Conservation (phyloP, 2,797 vertebrate species). For the Hyperoplus immaculatus region DNA sequence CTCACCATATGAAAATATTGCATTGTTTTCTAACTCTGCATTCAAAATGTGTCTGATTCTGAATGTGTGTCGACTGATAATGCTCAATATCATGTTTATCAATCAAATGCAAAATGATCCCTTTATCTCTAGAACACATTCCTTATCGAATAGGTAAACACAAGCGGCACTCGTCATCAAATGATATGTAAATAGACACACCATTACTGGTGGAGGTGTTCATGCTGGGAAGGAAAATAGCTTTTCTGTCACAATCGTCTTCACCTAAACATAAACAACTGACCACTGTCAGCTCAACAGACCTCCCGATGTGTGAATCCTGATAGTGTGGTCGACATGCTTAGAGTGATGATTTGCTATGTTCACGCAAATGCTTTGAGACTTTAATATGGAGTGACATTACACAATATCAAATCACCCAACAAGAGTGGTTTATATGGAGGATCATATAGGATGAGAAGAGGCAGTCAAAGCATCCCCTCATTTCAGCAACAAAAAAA, state of each 20-base stretch:
- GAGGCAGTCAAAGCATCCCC: background rate
- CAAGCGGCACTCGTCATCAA: slow-evolving; percentile 2
- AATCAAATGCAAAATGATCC: slow-evolving; percentile 10
- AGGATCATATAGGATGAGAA: background rate
- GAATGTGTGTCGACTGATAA: background rate
- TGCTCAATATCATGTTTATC: slow-evolving; percentile 24
- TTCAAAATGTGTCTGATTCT: slow-evolving; percentile 1
- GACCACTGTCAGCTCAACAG: slow-evolving; percentile 14
- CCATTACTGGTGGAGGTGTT: slow-evolving; percentile 9
- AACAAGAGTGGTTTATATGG: slow-evolving; percentile 3
- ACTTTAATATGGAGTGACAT: slow-evolving; percentile 21
- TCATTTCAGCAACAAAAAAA: background rate
- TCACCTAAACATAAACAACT: background rate
- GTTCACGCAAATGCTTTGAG: slow-evolving; percentile 8
- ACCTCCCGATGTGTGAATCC: slow-evolving; percentile 12
- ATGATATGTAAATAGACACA: slow-evolving; percentile 25
- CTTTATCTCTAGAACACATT: background rate
- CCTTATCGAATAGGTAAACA: slow-evolving; percentile 22
- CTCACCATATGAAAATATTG: background rate
- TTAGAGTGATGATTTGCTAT: slow-evolving; percentile 19
- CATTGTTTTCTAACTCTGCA: background rate
- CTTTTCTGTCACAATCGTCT: slow-evolving; percentile 21
- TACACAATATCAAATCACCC: background rate
- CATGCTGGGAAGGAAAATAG: slow-evolving; percentile 34
- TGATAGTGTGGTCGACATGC: slow-evolving; percentile 5